Evolutionary conservation across 2,113 vertebrate species (phyloP), one percentile per base, ranked within the genome.

Genomic region (Colistium nudipinnis): DNA sequence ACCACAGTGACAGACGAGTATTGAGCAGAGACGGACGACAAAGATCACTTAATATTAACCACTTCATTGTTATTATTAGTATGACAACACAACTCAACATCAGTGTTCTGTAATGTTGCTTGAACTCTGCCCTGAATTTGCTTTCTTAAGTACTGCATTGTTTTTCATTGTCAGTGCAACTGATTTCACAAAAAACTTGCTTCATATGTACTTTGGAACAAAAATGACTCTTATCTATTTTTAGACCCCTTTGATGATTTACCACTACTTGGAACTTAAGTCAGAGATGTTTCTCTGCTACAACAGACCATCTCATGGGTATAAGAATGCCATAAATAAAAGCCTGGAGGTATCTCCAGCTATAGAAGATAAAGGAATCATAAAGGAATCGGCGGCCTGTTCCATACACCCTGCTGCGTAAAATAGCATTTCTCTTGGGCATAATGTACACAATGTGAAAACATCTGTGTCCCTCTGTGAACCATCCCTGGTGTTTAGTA

Each of bases 401-500:
- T 67, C 66, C 57, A 30, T 65, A 71, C 55, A 74, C 76, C 60
- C 57, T 41, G 49, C 55, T 76, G 77, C 82, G 85, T 74, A 49
- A 90, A 90, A 91, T 87, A 92, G 77, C 68, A 70, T 14, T 36
- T 72, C 70, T 89, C 61, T 52, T 60, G 49, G 78, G 71, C 72
- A 33, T 6, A 17, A 77, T 64, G 67, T 82, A 75, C 65, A 74
- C 10, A 47, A 81, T 47, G 75, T 83, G 84, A 65, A 84, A 91
- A 92, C 88, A 91, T 84, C 88, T 92, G 90, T 70, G 89, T 41
- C 89, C 83, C 76, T 78, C 69, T 27, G 44, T 77, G 31, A 84
- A 84, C 74, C 81, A 51, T 83, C 75, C 64, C 51, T 57, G 47
- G 56, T 48, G 70, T 81, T 80, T 63, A 57, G 59, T 54, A 31